A percentile compares a stretch with the other conserved stretches of the same genome.
These are phyloP conservation scores for Hippocampus barbouri DNA, from an alignment of 2,113 vertebrate species.

Conservation along the genomic window DNA sequence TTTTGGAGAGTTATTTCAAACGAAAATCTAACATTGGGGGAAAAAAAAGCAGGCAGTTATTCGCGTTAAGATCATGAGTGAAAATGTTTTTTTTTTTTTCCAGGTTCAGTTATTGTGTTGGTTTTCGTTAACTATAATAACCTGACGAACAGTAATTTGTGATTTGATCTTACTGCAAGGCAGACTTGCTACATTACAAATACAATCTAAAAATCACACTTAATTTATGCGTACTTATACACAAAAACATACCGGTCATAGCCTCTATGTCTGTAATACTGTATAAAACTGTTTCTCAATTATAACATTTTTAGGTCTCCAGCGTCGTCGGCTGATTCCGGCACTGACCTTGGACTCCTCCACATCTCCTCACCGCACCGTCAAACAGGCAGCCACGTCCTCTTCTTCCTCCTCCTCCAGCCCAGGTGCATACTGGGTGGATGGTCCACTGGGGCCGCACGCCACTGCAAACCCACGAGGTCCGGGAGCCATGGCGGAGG, in stretches of 20 bases:
- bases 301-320: conserved; percentile 75
- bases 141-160: no score
- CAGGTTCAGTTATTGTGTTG: no score
- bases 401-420: conserved; percentile 77
- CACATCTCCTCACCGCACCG: conserved; percentile 74
- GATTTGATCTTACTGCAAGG: no score
- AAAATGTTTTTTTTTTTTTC: no score
- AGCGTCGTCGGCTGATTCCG: conserved; percentile 88
- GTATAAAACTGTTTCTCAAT: not conserved
- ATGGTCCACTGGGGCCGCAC: conserved; percentile 81
- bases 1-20: no score
- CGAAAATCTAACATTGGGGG: no score
- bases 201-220: not conserved
- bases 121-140: no score
- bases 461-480: conserved; percentile 64
- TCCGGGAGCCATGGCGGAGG: conserved; percentile 70
- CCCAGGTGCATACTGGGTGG: conserved; percentile 90
- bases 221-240: not conserved
- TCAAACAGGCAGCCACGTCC: conserved; percentile 80
- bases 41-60: no score
- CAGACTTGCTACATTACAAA: no score
- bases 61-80: no score
- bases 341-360: conserved; percentile 83
- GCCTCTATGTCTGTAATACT: not conserved
- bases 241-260: not conserved